phyloP scores from a whole-genome alignment of 2,888 invertebrate genomes.

The Teleiodes luculella region DNA sequence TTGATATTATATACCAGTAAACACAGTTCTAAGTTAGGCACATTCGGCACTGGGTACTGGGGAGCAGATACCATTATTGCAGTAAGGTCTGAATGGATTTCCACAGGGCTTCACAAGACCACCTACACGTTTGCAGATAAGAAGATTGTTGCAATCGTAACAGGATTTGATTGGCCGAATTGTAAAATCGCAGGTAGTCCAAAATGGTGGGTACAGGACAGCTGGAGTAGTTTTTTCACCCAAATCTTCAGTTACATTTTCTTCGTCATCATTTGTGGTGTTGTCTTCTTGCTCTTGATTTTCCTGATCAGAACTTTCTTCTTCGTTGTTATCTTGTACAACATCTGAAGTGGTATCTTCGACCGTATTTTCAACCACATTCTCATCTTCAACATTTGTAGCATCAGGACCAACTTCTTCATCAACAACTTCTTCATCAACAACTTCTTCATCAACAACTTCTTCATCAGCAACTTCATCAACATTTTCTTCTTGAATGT shows the following conservation, averaged over 20 bases:
- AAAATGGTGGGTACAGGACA: slow-evolving; percentile 17
- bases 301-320: background rate
- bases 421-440: background rate
- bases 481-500: background rate
- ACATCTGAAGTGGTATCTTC: background rate
- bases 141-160: slow-evolving; percentile 44
- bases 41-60: slow-evolving; percentile 41
- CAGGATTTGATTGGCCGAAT: slow-evolving; percentile 38
- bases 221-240: background rate
- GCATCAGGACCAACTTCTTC: background rate
- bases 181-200: slow-evolving; percentile 40
- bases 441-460: background rate
- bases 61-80: slow-evolving; percentile 52
- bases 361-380: background rate
- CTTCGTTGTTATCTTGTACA: background rate
- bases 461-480: background rate
- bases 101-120: slow-evolving; percentile 43
- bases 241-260: background rate
- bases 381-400: background rate
- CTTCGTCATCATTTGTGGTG: background rate
- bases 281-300: background rate
- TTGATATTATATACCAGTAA: no score
- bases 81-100: slow-evolving; percentile 41
- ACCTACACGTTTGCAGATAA: slow-evolving; percentile 49
- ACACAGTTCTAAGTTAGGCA: slow-evolving; percentile 19